Evolutionary conservation across 2,888 invertebrate species (phyloP).

Genomic region (Callyntrura guangdongensis): DNA sequence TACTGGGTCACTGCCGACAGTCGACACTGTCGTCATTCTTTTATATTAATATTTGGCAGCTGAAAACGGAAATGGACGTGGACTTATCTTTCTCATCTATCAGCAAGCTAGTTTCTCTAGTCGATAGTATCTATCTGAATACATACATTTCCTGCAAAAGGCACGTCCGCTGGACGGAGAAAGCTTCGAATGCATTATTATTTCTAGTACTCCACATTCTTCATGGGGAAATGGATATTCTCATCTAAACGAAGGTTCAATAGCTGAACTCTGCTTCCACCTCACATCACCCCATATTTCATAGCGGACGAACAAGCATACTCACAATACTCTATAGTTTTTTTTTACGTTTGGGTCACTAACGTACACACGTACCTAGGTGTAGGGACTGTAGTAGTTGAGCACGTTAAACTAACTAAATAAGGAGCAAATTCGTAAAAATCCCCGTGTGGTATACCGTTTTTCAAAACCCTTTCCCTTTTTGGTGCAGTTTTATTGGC

Average conservation of each 20-base stretch:
- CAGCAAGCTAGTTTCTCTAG: neutral
- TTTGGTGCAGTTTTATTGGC: constrained; percentile 46
- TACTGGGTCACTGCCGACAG: too few species aligned
- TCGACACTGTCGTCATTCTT: too few species aligned
- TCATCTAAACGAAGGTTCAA: neutral
- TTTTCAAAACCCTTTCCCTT: constrained; percentile 35
- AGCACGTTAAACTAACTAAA: neutral
- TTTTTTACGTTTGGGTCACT: too few species aligned
- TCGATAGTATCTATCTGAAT: constrained; percentile 19
- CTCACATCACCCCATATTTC: neutral
- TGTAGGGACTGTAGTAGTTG: neutral
- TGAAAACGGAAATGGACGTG: neutral
- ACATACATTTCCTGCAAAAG: neutral
- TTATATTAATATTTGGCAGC: neutral
- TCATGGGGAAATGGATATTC: neutral
- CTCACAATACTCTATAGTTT: neutral
- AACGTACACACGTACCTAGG: too few species aligned
- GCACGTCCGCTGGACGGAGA: neutral
- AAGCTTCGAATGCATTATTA: neutral
- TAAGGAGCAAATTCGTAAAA: neutral
- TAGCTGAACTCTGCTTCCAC: neutral
- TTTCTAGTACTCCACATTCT: neutral
- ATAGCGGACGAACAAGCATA: neutral
- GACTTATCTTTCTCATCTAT: constrained; percentile 33
- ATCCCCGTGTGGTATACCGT: neutral